A percentile compares a stretch with the other conserved stretches of the same genome.
These are phyloP conservation scores for Sericinus montela DNA, from an alignment of 2,888 invertebrate species.

Conservation along the genomic window DNA sequence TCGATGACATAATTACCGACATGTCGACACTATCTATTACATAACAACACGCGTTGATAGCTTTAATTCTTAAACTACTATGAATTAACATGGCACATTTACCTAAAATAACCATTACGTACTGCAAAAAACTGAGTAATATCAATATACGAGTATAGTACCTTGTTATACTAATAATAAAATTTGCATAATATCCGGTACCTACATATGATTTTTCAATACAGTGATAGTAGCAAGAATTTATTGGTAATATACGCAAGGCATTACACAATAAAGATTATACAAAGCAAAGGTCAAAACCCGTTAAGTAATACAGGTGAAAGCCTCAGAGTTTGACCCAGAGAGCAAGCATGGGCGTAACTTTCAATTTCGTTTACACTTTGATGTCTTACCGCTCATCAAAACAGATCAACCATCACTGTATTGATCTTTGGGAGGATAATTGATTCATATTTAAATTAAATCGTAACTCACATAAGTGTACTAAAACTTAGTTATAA, in stretches of 20 bases:
- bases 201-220: too few relatives aligned
- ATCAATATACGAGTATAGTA: too few relatives aligned
- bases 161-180: too few relatives aligned
- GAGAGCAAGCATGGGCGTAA: constrained; percentile 42
- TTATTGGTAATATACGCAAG: too few relatives aligned
- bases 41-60: constrained; percentile 20
- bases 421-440: constrained; percentile 49
- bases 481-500: too few relatives aligned
- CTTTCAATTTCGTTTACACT: constrained; percentile 54
- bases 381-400: constrained; percentile 27
- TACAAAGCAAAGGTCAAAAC: constrained; percentile 48
- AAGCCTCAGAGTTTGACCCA: constrained; percentile 53
- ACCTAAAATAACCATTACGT: too few relatives aligned
- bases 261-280: constrained; percentile 37
- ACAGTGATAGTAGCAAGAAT: too few relatives aligned
- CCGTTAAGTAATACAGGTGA: constrained; percentile 62
- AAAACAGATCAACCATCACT: constrained; percentile 27
- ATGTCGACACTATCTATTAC: constrained; percentile 36
- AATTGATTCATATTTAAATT: constrained; percentile 1
- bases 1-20: constrained; percentile 49
- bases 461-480: too few relatives aligned
- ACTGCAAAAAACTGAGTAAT: too few relatives aligned
- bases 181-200: too few relatives aligned
- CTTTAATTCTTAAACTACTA: constrained; percentile 7
- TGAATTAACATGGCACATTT: neutral